Base-by-base conservation (phyloP, 2,797 vertebrate species). In the Chelidonichthys spinosus region DNA sequence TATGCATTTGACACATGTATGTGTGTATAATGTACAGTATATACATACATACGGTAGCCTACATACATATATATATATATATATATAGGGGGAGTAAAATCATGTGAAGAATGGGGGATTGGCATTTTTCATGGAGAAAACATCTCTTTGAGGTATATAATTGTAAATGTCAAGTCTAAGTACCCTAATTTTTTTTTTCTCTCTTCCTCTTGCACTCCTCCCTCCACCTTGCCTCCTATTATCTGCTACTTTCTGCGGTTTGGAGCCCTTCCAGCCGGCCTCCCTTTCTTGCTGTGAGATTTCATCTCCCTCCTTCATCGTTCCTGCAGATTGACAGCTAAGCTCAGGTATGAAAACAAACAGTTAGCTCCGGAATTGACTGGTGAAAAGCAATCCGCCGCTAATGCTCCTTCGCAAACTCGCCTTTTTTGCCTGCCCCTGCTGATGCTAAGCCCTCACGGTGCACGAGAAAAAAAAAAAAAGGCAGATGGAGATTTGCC, bases 261-360 rank as follows among this genome's bases (percentile, higher is more conserved):
- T 98, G 97, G 96, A 96, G 73, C 60, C 84, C 78, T 90, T 96
- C 96, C 97, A 98, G 93, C 86, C 89, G 46, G 84, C 89, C 91
- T 92, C 90, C 91, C 90, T 93, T 93, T 95, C 92, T 95, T 91
- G 92, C 92, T 93, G 92, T 95, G 95, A 95, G 95, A 96, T 96
- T 94, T 92, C 92, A 89, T 93, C 92, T 95, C 91, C 76, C 92
- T 92, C 94, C 93, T 95, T 58, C 92, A 90, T 63, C 87, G 81
- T 91, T 92, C 89, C 93, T 91, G 69, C 92, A 96, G 96, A 97
- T 72, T 97, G 96, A 97, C 96, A 97, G 96, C 96, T 94, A 93
- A 95, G 94, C 93, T 95, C 93, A 95, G 94, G 95, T 95, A 95
- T 87, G 91, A 95, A 96, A 96, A 95, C 94, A 96, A 96, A 96